A percentile compares a stretch with the other conserved stretches of the same genome.
These are phyloP conservation scores for Epizoanthus fatuus DNA, from an alignment of 92 coral and sea anemone genomes.

Conservation along the genomic window DNA sequence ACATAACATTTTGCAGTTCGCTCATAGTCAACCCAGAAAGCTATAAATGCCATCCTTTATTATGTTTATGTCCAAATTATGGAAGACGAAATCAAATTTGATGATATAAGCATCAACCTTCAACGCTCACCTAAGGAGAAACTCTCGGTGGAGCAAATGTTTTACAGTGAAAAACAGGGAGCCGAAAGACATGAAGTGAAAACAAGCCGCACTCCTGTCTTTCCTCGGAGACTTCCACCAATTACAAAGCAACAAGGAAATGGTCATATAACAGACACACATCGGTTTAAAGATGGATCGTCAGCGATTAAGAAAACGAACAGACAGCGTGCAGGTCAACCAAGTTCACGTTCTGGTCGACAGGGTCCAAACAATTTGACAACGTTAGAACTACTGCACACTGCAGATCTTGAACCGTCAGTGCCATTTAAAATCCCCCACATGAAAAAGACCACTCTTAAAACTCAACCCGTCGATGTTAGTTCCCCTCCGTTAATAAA, in stretches of 20 bases:
- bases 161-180: not conserved
- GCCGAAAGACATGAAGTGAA: not conserved
- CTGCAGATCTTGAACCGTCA: too few relatives aligned
- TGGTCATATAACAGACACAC: not conserved
- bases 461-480: not conserved
- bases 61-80: not conserved
- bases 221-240: slow-evolving; percentile 8
- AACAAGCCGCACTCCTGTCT: not conserved
- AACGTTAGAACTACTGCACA: not conserved
- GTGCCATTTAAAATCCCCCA: not conserved
- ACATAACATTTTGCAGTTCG: not conserved
- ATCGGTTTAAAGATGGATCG: not conserved
- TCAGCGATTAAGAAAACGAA: not conserved
- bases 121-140: not conserved
- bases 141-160: not conserved
- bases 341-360: not conserved
- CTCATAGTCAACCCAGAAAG: slow-evolving; percentile 3
- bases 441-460: not conserved
- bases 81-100: not conserved
- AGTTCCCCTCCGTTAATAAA: not conserved
- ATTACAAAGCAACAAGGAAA: not conserved
- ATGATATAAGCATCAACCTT: not conserved
- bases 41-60: not conserved
- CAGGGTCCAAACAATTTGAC: not conserved
- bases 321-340: not conserved